These are phyloP conservation scores for Stomorhina lunata DNA, from an alignment of 2,888 invertebrate genomes.

Conservation along the genomic window DNA sequence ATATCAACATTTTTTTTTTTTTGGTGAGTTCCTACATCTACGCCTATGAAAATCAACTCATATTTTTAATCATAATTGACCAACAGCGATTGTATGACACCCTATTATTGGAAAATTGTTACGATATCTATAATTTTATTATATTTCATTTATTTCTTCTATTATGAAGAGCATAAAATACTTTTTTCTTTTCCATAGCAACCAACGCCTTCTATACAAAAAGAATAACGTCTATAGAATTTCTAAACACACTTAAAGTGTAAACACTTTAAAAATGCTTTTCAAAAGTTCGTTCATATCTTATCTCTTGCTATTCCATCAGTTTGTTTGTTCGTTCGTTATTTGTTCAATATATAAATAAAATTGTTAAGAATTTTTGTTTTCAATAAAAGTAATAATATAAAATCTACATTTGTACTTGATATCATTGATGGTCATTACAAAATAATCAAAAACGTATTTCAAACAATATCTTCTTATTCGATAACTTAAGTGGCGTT, in stretches of 20 bases:
- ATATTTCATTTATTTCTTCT: too few species aligned
- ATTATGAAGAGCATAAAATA: neutral
- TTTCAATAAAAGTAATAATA: neutral
- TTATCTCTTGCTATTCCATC: conserved; percentile 1
- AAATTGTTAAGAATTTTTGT: neutral
- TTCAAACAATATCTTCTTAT: neutral
- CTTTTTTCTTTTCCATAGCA: too few species aligned
- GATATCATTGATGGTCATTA: neutral
- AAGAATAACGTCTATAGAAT: neutral
- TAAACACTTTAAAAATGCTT: neutral
- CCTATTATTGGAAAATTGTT: too few species aligned
- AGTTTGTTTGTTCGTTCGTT: neutral
- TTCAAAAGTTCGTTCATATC: neutral
- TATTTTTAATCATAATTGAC: too few species aligned
- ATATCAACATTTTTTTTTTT: too few species aligned
- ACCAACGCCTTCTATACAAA: too few species aligned
- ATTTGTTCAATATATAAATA: neutral
- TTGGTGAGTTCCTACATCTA: too few species aligned
- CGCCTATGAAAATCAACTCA: too few species aligned
- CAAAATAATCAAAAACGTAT: neutral
- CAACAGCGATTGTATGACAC: too few species aligned
- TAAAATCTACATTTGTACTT: neutral
- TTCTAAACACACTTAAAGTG: neutral
- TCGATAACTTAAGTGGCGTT: neutral
- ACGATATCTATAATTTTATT: too few species aligned